These are phyloP conservation scores for Druceiella hillmani DNA, from an alignment of 2,888 invertebrate species.

Conservation along the genomic window DNA sequence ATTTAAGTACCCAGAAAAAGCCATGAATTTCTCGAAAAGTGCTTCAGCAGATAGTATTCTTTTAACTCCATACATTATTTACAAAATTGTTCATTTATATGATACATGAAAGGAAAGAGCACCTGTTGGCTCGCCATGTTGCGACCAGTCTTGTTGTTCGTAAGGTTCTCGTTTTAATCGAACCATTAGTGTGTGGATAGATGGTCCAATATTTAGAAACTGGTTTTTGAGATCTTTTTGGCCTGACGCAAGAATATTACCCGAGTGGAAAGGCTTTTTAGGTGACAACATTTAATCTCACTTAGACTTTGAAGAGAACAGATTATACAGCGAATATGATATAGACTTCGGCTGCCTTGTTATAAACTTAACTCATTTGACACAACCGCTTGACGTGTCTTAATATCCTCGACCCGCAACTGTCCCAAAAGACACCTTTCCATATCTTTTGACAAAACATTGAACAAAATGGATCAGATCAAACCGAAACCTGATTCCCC, in stretches of 20 bases:
- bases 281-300: conserved; percentile 1
- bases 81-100: conserved; percentile 18
- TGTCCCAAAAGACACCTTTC: too few species aligned
- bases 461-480: too few species aligned
- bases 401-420: too few species aligned
- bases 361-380: conserved; percentile 12
- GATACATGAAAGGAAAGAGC: conserved; percentile 24
- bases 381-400: conserved; percentile 20
- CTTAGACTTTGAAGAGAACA: not conserved
- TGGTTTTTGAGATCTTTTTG: too few species aligned
- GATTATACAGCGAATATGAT: conserved; percentile 3
- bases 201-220: conserved; percentile 12
- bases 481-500: too few species aligned
- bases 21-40: conserved; percentile 28
- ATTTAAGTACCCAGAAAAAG: conserved; percentile 29
- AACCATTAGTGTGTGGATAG: conserved; percentile 28
- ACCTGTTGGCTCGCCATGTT: conserved; percentile 21
- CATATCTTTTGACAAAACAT: too few species aligned
- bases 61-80: conserved; percentile 31
- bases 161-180: conserved; percentile 24
- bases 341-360: conserved; percentile 3
- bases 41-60: conserved; percentile 28
- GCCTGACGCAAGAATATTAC: not conserved
- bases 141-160: conserved; percentile 16
- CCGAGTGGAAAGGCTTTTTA: conserved; percentile 2